phyloP scores from a whole-genome alignment of 2,888 invertebrate species.

The Drosophila pseudotakahashii region DNA sequence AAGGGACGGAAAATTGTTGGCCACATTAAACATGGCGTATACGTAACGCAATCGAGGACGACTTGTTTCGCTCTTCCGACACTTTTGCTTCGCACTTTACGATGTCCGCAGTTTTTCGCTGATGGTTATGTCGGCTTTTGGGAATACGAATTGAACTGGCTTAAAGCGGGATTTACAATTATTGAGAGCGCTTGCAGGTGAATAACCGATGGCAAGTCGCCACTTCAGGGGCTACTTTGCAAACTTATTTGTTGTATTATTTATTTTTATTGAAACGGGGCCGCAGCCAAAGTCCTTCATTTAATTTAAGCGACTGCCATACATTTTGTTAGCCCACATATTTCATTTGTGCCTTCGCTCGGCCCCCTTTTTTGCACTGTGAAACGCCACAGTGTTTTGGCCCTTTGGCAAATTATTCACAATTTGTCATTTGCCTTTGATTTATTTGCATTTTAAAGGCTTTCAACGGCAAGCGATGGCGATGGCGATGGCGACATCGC shows the following conservation, averaged over 20 bases:
- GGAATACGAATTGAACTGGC: conserved; percentile 10
- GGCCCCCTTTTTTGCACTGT: not conserved
- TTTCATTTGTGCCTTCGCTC: conserved; percentile 50
- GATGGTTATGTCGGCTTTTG: conserved; percentile 41
- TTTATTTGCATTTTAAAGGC: conserved; percentile 80
- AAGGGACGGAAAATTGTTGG: conserved; percentile 38
- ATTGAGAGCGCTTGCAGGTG: conserved; percentile 32
- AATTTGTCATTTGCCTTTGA: conserved; percentile 79
- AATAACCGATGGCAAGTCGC: no score
- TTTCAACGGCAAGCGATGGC: conserved; percentile 66
- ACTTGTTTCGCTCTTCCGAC: no score
- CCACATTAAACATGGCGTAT: conserved; percentile 55
- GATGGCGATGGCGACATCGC: conserved; percentile 60
- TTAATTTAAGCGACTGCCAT: conserved; percentile 77
- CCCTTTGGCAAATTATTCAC: conserved; percentile 78
- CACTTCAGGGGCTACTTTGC: conserved; percentile 8
- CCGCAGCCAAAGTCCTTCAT: conserved; percentile 64
- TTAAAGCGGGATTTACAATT: conserved; percentile 30
- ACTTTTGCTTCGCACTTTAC: conserved; percentile 60
- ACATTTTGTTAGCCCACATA: conserved; percentile 73
- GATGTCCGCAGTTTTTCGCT: conserved; percentile 69
- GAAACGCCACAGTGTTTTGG: conserved; percentile 44
- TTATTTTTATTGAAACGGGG: conserved; percentile 29
- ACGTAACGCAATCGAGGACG: no score
- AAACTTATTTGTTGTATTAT: conserved; percentile 14